Percentiles rank a stretch among this genome's conserved stretches.
phyloP scores from a whole-genome alignment of 1,140 invertebrate species.

The Cyclina sinensis region DNA sequence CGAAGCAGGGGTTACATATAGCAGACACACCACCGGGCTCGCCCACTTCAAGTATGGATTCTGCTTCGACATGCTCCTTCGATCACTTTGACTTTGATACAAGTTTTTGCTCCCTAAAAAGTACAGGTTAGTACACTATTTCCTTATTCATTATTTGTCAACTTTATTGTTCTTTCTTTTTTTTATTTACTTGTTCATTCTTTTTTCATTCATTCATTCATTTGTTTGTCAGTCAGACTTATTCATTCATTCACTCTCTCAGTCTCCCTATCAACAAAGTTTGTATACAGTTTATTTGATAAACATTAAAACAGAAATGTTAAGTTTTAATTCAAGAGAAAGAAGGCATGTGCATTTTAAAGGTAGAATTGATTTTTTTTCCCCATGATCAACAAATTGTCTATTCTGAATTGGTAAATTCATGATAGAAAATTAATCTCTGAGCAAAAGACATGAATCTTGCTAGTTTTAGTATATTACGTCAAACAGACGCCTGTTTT shows the following conservation, averaged over 20 bases:
- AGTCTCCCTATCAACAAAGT: background rate
- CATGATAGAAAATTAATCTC: no score
- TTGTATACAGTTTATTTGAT: no score
- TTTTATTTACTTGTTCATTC: background rate
- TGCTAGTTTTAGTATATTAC: background rate
- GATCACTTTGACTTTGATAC: constrained; percentile 68
- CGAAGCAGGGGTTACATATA: background rate
- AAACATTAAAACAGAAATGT: no score
- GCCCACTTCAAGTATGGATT: constrained; percentile 49
- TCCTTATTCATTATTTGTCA: background rate
- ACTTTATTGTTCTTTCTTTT: background rate
- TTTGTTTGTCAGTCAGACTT: background rate
- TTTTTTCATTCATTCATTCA: constrained; percentile 10
- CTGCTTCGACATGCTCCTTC: constrained; percentile 55
- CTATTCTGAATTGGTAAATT: no score
- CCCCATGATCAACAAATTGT: no score
- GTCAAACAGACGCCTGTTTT: constrained; percentile 14
- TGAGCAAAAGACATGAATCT: background rate
- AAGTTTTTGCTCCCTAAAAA: constrained; percentile 64
- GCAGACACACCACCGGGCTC: constrained; percentile 54
- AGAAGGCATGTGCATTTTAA: no score
- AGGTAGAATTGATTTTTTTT: no score
- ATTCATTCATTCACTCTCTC: background rate
- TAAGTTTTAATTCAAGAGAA: no score
- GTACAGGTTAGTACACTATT: constrained; percentile 46